Conservation (phyloP, 1,140 invertebrate species). For the Bathynomus jamesi region DNA sequence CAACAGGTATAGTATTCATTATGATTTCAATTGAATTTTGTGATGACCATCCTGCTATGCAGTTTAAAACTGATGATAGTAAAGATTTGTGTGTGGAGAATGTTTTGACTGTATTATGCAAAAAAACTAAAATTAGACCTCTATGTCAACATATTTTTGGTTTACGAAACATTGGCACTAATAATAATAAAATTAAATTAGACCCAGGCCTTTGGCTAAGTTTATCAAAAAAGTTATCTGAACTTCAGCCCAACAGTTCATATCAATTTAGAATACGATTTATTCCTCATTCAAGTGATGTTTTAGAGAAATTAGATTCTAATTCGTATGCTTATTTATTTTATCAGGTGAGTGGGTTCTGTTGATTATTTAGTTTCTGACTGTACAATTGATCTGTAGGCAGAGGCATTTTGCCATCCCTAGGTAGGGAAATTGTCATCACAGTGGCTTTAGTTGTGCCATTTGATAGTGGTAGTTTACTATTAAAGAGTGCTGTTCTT, state of each 20-base stretch:
- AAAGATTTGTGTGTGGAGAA: background rate
- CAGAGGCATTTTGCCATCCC: too few relatives aligned
- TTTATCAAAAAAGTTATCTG: background rate
- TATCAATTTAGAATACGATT: background rate
- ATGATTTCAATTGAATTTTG: background rate
- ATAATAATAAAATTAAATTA: background rate
- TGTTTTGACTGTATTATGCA: background rate
- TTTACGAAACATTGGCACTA: background rate
- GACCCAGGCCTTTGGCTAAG: background rate
- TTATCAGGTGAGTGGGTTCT: background rate
- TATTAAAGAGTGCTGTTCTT: background rate
- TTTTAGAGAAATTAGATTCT: background rate
- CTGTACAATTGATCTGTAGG: too few relatives aligned
- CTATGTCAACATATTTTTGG: background rate
- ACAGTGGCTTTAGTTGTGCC: background rate
- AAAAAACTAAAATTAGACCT: background rate
- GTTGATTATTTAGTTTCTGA: too few relatives aligned
- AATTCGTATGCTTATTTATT: background rate
- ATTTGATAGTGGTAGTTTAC: background rate
- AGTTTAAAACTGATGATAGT: background rate
- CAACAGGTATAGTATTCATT: too few relatives aligned
- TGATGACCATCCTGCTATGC: background rate
- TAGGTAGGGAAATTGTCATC: background rate
- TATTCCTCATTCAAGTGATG: background rate
- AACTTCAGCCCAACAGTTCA: background rate